Conservation (phyloP, 2,113 vertebrate species). For the Pseudopodoces humilis region DNA sequence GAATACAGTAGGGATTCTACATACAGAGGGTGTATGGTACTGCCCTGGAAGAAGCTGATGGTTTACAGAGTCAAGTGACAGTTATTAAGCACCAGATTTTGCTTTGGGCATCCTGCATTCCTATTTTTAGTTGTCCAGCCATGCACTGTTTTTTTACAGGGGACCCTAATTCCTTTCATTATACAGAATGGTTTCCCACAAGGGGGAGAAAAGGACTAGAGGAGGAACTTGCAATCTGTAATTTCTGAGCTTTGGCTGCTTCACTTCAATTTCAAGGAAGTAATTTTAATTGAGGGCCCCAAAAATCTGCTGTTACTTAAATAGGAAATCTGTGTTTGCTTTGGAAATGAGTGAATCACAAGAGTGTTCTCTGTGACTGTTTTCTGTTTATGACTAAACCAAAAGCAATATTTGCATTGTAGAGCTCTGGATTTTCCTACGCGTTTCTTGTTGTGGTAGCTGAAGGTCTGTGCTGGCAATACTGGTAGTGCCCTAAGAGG, state of each 20-base stretch:
- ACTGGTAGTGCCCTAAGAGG: not conserved
- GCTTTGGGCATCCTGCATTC: not conserved
- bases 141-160: not conserved
- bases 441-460: not conserved
- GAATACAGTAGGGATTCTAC: not conserved
- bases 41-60: not conserved
- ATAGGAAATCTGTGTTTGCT: not conserved
- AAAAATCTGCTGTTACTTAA: conserved; percentile 17
- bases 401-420: not conserved
- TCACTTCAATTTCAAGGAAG: conserved; percentile 1
- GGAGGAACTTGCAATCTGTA: not conserved
- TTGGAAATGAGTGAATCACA: conserved; percentile 4
- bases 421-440: not conserved
- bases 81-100: not conserved
- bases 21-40: not conserved
- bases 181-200: not conserved
- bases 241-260: conserved; percentile 24
- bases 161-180: not conserved
- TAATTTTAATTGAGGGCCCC: not conserved
- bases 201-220: not conserved
- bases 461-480: not conserved
- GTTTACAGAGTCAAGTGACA: not conserved
- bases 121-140: not conserved
- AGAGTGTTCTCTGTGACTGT: not conserved
- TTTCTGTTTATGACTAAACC: conserved; percentile 23